Base-by-base conservation (phyloP, 2,113 vertebrate species). In the Mohoua ochrocephala region DNA sequence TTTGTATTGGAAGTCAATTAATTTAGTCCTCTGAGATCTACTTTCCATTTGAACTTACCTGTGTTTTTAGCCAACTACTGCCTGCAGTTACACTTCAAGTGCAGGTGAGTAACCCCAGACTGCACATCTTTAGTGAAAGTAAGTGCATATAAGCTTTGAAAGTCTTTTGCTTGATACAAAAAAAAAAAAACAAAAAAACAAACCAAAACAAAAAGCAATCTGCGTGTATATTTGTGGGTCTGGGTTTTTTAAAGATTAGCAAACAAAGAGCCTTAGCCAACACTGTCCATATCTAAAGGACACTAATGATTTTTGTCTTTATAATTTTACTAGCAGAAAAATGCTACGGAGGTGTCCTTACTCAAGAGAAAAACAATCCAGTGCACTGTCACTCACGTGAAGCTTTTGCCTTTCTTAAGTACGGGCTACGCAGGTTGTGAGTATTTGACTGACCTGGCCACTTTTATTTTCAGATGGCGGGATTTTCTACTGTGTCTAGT, bases 391-490 rank as follows among this genome's bases (percentile, higher is more conserved):
- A 94, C 74, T 97, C 93, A 94, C 35, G 50, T 84, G 69, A 97
- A 97, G 84, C 63, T 96, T 96, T 86, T 96, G 95, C 86, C 96
- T 91, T 93, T 93, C 61, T 77, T 93, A 96, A 96, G 94, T 91
- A 95, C 79, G 91, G 67, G 91, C 87, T 93, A 61, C 87, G 96
- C 74, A 82, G 93, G 89, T 90, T 84, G 6, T 92, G 95, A 95
- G 83, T 94, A 94, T 79, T 95, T 91, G 59, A 78, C 92, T 93
- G 97, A 94, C 76, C 10, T 24, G 82, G 86, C 73, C 65, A n/a
- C 59, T 96, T 96, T 76, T 77, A 56, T 86, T 78, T 85, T 86
- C 81, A 84, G 63, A 91, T 59, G 15, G 81, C 88, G 93, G 87
- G 84, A 95, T 91, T 94, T 93, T 83, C 89, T 96, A 54, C 81